A percentile compares a stretch with the other conserved stretches of the same genome.
Evolutionary conservation across 2,888 invertebrate species (phyloP).

Genomic region (Drosophila diplacantha): DNA sequence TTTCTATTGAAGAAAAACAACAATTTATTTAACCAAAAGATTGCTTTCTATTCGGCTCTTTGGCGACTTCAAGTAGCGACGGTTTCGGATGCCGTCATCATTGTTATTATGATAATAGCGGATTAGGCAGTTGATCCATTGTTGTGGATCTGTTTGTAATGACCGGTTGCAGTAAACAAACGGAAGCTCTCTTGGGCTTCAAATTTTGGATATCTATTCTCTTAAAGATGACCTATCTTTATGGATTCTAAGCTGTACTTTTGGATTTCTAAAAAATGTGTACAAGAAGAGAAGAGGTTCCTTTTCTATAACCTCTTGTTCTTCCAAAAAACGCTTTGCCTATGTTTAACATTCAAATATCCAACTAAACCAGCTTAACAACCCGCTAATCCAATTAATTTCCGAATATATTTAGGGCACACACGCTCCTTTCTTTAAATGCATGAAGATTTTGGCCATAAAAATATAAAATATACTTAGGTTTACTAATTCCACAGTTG

Average conservation of each 20-base stretch:
- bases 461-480: slow-evolving; percentile 4
- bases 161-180: slow-evolving; percentile 34
- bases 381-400: slow-evolving; percentile 9
- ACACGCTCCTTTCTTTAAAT: neutral
- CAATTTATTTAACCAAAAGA: slow-evolving; percentile 18
- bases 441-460: neutral
- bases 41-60: slow-evolving; percentile 17
- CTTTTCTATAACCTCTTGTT: neutral
- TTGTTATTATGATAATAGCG: slow-evolving; percentile 54
- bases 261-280: neutral
- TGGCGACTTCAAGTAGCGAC: slow-evolving; percentile 58
- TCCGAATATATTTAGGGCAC: neutral
- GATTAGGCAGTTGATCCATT: slow-evolving; percentile 55
- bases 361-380: neutral
- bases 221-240: neutral
- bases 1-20: slow-evolving; percentile 19
- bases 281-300: neutral
- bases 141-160: slow-evolving; percentile 25
- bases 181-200: slow-evolving; percentile 22
- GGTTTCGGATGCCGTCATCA: slow-evolving; percentile 55
- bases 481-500: slow-evolving; percentile 33
- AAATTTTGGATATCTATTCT: neutral
- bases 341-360: too few species aligned
- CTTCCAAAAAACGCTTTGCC: neutral
- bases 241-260: neutral